Conservation (phyloP, 2,797 vertebrate genomes). For the Cyprinodon diabolis region DNA sequence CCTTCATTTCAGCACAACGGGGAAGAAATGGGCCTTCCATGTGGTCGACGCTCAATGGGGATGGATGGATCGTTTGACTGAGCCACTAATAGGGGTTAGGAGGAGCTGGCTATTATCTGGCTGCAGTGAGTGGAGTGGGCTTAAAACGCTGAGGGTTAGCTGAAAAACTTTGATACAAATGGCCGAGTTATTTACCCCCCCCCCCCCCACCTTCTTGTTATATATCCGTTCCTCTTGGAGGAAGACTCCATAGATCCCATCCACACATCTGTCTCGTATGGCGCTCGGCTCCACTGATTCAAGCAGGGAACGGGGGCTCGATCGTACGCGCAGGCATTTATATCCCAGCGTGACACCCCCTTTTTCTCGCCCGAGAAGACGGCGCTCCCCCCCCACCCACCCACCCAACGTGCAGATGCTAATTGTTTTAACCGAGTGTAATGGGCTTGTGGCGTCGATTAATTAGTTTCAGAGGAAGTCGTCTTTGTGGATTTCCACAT, state of each 20-base stretch:
- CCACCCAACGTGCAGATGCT: constrained; percentile 73
- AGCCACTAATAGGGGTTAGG: constrained; percentile 67
- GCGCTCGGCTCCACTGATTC: constrained; percentile 58
- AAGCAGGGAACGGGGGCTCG: constrained; percentile 36
- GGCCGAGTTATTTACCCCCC: constrained; percentile 28
- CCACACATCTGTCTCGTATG: constrained; percentile 59
- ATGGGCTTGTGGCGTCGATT: constrained; percentile 79
- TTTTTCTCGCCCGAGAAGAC: constrained; percentile 62
- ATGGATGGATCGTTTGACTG: constrained; percentile 72
- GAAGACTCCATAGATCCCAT: constrained; percentile 43
- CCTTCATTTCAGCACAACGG: constrained; percentile 73
- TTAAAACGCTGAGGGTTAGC: constrained; percentile 39
- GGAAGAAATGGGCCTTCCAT: constrained; percentile 72
- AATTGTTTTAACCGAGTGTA: constrained; percentile 82
- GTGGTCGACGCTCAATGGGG: constrained; percentile 61
- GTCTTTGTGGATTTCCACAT: constrained; percentile 74
- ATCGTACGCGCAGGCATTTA: constrained; percentile 63
- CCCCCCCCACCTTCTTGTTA: neutral
- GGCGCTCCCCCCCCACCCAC: constrained; percentile 48
- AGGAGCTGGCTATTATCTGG: constrained; percentile 69
- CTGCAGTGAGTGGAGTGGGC: constrained; percentile 52
- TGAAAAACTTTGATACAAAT: constrained; percentile 25
- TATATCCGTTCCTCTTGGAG: constrained; percentile 6
- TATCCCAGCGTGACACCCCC: constrained; percentile 69
- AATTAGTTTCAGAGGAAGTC: constrained; percentile 79